Evolutionary conservation across 1,140 invertebrate genomes (phyloP).

Genomic region (Nasonia vitripennis): DNA sequence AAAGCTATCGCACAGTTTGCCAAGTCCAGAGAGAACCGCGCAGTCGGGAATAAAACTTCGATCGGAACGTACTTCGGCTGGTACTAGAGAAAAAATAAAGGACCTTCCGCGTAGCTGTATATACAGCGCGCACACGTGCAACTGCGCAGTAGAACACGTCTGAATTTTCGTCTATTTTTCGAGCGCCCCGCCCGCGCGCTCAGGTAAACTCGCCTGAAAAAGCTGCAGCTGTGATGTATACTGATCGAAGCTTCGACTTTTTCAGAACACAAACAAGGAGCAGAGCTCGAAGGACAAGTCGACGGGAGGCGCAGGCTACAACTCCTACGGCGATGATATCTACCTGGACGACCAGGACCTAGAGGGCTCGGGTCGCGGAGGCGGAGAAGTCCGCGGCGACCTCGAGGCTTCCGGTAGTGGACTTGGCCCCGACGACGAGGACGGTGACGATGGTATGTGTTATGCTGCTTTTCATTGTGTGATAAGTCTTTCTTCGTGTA

Average conservation of each 20-base stretch:
- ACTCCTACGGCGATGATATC: slow-evolving; percentile 69
- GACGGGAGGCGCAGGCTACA: slow-evolving; percentile 63
- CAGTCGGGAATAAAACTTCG: too few species aligned
- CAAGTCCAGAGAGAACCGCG: too few species aligned
- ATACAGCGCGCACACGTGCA: too few species aligned
- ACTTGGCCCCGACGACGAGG: slow-evolving; percentile 82
- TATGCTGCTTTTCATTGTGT: not conserved
- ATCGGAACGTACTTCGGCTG: too few species aligned
- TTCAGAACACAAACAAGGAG: slow-evolving; percentile 58
- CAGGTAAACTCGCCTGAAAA: not conserved
- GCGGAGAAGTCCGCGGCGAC: slow-evolving; percentile 77
- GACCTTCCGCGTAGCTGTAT: too few species aligned
- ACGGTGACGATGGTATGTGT: slow-evolving; percentile 70
- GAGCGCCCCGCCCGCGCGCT: too few species aligned
- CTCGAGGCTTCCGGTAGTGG: slow-evolving; percentile 83
- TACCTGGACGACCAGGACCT: slow-evolving; percentile 75
- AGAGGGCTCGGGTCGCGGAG: slow-evolving; percentile 74
- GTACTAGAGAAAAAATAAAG: too few species aligned
- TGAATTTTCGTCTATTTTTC: too few species aligned
- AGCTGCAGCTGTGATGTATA: not conserved
- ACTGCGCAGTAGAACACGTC: too few species aligned
- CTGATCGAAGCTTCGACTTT: not conserved
- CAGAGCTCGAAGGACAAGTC: slow-evolving; percentile 66
- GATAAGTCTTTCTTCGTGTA: not conserved
- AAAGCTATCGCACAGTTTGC: too few species aligned